A percentile compares a stretch with the other conserved stretches of the same genome.
Conservation (phyloP, 2,797 vertebrate species). For the Hydrocynus forskahlii region DNA sequence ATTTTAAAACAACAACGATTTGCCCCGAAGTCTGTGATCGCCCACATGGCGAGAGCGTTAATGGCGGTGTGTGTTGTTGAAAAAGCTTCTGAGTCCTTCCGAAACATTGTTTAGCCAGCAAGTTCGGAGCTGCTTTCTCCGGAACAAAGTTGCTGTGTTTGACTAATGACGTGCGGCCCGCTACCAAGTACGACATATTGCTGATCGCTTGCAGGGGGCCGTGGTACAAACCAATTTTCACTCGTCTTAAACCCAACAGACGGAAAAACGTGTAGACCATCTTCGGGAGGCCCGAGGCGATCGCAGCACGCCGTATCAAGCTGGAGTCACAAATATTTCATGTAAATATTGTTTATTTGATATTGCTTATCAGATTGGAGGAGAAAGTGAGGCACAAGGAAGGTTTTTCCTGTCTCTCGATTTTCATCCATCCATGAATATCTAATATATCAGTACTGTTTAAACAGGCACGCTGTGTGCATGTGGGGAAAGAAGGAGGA, state of each 20-base stretch:
- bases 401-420: conserved; percentile 69
- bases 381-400: conserved; percentile 69
- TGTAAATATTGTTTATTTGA: conserved; percentile 67
- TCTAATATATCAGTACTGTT: conserved; percentile 83
- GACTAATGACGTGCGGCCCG: conserved; percentile 56
- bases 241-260: conserved; percentile 51
- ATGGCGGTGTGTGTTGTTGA: conserved; percentile 45
- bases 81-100: conserved; percentile 19
- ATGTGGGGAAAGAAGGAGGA: conserved; percentile 43
- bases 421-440: conserved; percentile 79
- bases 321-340: conserved; percentile 55
- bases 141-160: conserved; percentile 44
- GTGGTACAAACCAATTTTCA: conserved; percentile 55
- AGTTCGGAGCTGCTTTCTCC: conserved; percentile 21
- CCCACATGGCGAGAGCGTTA: conserved; percentile 47
- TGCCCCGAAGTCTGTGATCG: conserved; percentile 51
- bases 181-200: conserved; percentile 43
- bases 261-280: conserved; percentile 44
- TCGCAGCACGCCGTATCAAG: conserved; percentile 43
- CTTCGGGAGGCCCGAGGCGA: conserved; percentile 52
- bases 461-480: conserved; percentile 73
- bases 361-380: conserved; percentile 67
- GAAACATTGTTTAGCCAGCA: conserved; percentile 50
- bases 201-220: conserved; percentile 5
- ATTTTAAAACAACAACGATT: conserved; percentile 33